Conservation (phyloP, 2,888 invertebrate species). For the Caenorhabditis sp. region DNA sequence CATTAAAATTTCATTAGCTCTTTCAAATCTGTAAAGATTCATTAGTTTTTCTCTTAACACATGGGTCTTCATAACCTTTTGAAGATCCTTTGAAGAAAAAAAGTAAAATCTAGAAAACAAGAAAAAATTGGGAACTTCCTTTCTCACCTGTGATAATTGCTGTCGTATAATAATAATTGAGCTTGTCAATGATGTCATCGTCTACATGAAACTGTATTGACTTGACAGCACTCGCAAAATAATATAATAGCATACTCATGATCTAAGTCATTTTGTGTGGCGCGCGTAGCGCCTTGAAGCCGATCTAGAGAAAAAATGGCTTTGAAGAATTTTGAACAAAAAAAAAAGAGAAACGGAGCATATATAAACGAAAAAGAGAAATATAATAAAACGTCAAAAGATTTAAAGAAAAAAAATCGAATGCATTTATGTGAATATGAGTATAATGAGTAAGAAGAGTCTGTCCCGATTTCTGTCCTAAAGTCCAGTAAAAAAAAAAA, state of each 20-base stretch:
- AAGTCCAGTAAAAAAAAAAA: no score
- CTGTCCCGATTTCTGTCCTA: no score
- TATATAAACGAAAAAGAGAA: constrained; percentile 6
- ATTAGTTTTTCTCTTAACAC: no score
- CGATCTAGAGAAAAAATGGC: constrained; percentile 28
- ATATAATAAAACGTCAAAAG: constrained; percentile 10
- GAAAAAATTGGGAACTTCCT: neutral
- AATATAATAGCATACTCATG: constrained; percentile 67
- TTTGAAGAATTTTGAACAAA: constrained; percentile 1
- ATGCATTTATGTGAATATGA: neutral
- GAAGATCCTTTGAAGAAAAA: no score
- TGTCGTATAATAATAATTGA: constrained; percentile 71
- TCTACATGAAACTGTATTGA: constrained; percentile 71
- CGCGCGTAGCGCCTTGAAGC: constrained; percentile 47
- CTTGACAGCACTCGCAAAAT: constrained; percentile 71
- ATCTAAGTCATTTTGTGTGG: constrained; percentile 36
- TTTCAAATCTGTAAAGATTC: no score
- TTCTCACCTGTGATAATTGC: constrained; percentile 69
- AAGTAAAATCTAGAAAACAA: no score
- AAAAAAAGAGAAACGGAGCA: constrained; percentile 12
- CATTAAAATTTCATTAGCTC: no score
- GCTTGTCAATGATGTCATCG: constrained; percentile 72
- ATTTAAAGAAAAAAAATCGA: neutral
- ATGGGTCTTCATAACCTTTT: no score
- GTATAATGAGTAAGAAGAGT: no score